phyloP scores from a whole-genome alignment of 1,140 invertebrate species.

The Cydia pomonella region DNA sequence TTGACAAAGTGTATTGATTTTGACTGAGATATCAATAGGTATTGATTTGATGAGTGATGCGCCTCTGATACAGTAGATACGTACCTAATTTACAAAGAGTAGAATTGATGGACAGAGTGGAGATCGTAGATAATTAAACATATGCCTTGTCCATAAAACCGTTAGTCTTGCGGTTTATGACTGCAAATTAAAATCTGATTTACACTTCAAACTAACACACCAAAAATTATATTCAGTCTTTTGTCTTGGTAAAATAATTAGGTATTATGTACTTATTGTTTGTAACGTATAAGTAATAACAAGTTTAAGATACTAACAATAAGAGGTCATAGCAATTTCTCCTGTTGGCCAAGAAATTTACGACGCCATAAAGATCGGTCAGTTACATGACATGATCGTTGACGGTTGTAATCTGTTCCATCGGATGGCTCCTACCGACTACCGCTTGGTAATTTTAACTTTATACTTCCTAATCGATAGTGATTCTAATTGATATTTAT shows the following conservation, averaged over 20 bases:
- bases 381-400: constrained; percentile 35
- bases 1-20: not conserved
- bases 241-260: no score
- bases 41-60: constrained; percentile 9
- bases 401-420: not conserved
- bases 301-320: not conserved
- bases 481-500: not conserved
- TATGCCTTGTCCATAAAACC: not conserved
- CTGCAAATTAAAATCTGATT: not conserved
- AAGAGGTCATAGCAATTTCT: constrained; percentile 31
- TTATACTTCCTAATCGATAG: not conserved
- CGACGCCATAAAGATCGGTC: constrained; percentile 43
- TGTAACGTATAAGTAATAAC: no score
- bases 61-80: not conserved
- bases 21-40: not conserved
- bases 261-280: no score
- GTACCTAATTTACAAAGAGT: not conserved
- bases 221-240: no score
- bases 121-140: no score
- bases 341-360: constrained; percentile 41
- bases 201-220: no score
- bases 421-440: not conserved
- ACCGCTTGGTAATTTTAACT: not conserved
- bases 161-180: not conserved
- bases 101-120: no score